Evolutionary conservation across 2,113 vertebrate species (phyloP).

Genomic region (Dipodomys ordii): DNA sequence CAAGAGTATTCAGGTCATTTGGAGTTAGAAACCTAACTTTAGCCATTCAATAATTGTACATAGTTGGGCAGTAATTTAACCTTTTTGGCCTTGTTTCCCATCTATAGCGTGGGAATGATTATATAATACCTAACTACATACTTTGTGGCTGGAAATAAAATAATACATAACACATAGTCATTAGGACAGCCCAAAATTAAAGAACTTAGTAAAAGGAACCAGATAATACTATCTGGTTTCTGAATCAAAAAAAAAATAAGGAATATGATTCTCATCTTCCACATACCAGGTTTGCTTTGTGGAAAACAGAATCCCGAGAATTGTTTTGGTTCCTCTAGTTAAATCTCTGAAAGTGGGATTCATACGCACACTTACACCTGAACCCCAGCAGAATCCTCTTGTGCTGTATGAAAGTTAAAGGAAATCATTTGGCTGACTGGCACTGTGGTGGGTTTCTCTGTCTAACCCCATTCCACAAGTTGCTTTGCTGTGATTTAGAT

Average conservation of each 20-base stretch:
- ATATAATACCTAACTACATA: not conserved
- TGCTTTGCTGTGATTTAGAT: slow-evolving; percentile 21
- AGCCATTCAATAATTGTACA: not conserved
- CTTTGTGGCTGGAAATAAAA: not conserved
- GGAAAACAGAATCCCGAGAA: slow-evolving; percentile 12
- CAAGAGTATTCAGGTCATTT: not conserved
- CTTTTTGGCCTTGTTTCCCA: not conserved
- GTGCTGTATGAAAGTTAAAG: not conserved
- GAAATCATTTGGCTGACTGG: not conserved
- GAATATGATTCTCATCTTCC: not conserved
- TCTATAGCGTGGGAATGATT: not conserved
- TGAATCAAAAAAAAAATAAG: slow-evolving; percentile 33
- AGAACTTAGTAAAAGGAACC: not conserved
- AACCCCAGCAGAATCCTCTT: not conserved
- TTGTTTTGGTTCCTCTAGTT: slow-evolving; percentile 26
- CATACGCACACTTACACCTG: not conserved
- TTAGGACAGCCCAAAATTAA: not conserved
- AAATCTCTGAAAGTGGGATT: slow-evolving; percentile 2
- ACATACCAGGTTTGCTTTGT: not conserved
- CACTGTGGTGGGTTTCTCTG: not conserved
- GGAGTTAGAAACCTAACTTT: not conserved
- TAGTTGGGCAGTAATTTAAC: not conserved
- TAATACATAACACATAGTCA: not conserved
- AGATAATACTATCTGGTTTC: not conserved
- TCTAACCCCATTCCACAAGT: not conserved